phyloP scores from a whole-genome alignment of 2,888 invertebrate species.

The Diarsia brunnea region DNA sequence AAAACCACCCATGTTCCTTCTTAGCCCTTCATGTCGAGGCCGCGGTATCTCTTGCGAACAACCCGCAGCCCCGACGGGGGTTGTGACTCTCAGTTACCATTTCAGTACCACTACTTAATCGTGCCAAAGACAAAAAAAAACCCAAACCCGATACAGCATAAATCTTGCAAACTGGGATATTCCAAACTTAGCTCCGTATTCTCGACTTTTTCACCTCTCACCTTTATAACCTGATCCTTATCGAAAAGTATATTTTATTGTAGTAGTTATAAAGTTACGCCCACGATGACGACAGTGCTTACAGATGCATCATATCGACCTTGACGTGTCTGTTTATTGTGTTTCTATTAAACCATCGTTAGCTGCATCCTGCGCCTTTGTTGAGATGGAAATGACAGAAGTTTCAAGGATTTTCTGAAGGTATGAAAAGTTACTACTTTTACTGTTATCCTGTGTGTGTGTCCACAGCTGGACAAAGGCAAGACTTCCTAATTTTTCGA shows the following conservation, averaged over 20 bases:
- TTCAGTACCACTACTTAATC: neutral
- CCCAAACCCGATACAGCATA: neutral
- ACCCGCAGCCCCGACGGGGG: too few relatives aligned
- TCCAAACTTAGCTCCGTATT: neutral
- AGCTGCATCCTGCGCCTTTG: slow-evolving; percentile 15
- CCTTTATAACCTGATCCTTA: slow-evolving; percentile 36
- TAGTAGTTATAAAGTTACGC: slow-evolving; percentile 20
- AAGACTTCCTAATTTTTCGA: too few relatives aligned
- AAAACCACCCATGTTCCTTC: too few relatives aligned
- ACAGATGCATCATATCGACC: slow-evolving; percentile 40
- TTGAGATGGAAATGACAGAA: neutral
- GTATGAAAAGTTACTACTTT: neutral
- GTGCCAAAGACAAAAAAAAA: neutral
- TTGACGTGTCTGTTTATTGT: slow-evolving; percentile 34
- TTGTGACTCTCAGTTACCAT: too few relatives aligned
- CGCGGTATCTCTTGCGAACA: too few relatives aligned
- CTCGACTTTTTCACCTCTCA: slow-evolving; percentile 32
- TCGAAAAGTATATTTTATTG: slow-evolving; percentile 26
- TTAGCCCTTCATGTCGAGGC: too few relatives aligned
- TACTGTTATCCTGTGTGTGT: too few relatives aligned
- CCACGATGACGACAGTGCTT: slow-evolving; percentile 40
- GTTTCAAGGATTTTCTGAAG: slow-evolving; percentile 1
- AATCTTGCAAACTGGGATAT: slow-evolving; percentile 7
- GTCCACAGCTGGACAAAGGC: too few relatives aligned
- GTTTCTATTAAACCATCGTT: slow-evolving; percentile 24